Evolutionary conservation across 2,888 invertebrate species (phyloP).

Genomic region (Microdon myrmicae): DNA sequence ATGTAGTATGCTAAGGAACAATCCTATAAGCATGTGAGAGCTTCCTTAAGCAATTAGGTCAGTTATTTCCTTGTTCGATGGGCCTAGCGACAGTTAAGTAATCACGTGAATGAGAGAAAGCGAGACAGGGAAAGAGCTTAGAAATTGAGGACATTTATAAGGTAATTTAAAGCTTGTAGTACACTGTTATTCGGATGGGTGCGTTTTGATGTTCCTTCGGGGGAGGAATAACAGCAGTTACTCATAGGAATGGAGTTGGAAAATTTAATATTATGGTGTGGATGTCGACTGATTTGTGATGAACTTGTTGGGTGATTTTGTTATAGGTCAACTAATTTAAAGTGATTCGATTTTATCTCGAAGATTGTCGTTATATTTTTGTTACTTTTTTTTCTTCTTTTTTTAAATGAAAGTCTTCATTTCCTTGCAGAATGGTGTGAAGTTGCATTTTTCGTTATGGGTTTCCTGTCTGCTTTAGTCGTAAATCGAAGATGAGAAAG

Average conservation of each 20-base stretch:
- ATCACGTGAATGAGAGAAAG: conserved; percentile 17
- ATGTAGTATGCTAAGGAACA: too few species aligned
- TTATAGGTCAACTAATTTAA: conserved; percentile 15
- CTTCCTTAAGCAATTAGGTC: conserved; percentile 26
- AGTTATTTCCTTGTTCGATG: conserved; percentile 6
- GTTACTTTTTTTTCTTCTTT: neutral
- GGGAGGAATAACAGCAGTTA: neutral
- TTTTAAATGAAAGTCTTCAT: conserved; percentile 21
- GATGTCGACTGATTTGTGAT: conserved; percentile 19
- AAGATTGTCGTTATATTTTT: neutral
- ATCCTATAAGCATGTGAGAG: conserved; percentile 25
- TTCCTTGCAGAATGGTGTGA: conserved; percentile 7
- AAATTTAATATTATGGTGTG: neutral
- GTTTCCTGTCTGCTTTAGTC: conserved; percentile 24
- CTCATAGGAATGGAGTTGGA: neutral
- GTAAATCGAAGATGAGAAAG: too few species aligned
- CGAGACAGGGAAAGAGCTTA: neutral
- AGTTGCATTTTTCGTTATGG: conserved; percentile 1
- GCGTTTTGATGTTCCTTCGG: conserved; percentile 9
- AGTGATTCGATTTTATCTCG: neutral
- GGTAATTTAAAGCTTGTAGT: conserved; percentile 36
- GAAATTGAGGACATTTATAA: neutral
- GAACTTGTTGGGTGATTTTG: conserved; percentile 4
- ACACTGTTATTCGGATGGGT: conserved; percentile 29
- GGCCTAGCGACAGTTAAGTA: too few species aligned